Percentiles rank a stretch among this genome's conserved stretches.
These are phyloP conservation scores for Melanostigma gelatinosum DNA, from an alignment of 2,113 vertebrate species.

Conservation along the genomic window DNA sequence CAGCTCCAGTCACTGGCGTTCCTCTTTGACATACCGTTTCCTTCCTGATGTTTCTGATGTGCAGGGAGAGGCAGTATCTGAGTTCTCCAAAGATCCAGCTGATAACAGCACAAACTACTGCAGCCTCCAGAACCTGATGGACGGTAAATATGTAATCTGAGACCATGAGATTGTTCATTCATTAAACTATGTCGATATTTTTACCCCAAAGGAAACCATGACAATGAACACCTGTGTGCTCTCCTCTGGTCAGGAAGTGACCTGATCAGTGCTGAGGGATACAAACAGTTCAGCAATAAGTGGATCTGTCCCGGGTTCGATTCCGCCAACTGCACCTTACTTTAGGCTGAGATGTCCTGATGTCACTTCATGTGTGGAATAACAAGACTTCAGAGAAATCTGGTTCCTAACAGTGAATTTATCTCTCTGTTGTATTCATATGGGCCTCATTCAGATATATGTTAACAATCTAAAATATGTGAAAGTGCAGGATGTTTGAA, in stretches of 20 bases:
- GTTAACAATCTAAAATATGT: background rate
- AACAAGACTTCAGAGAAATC: background rate
- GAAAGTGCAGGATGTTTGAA: background rate
- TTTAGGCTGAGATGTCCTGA: background rate
- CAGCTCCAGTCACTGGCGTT: background rate
- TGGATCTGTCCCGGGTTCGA: conserved; percentile 72
- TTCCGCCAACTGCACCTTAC: conserved; percentile 49
- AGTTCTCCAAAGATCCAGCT: conserved; percentile 33
- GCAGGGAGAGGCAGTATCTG: conserved; percentile 56
- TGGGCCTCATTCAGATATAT: background rate
- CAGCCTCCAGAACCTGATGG: conserved; percentile 74
- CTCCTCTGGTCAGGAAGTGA: conserved; percentile 55
- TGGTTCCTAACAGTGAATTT: background rate
- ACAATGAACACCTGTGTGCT: background rate
- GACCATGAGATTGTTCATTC: background rate
- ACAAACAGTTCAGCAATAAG: conserved; percentile 74
- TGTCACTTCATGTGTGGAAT: background rate
- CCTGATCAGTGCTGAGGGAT: conserved; percentile 54
- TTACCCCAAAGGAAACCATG: background rate
- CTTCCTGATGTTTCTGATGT: background rate
- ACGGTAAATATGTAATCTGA: conserved; percentile 27
- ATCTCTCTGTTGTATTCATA: background rate
- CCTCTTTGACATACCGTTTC: conserved; percentile 7
- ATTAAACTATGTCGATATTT: background rate
- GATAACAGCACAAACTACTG: conserved; percentile 67